A percentile compares a stretch with the other conserved stretches of the same genome.
phyloP scores from a whole-genome alignment of 2,113 vertebrate species.

The Neolamprologus falcicula region DNA sequence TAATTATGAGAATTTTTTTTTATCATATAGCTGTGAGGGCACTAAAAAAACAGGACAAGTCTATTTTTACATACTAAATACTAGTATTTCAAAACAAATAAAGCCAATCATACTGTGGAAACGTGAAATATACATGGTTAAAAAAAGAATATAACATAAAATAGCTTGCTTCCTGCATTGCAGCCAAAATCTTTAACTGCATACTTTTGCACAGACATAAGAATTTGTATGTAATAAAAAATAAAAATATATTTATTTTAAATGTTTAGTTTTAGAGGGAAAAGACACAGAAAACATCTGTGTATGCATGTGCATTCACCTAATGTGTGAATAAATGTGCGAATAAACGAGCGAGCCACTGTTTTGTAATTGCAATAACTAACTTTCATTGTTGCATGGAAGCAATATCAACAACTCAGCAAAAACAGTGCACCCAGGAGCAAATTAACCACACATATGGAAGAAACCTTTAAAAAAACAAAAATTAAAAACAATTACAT shows the following conservation, averaged over 20 bases:
- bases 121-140: not conserved
- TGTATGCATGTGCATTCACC: not conserved
- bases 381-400: conserved; percentile 82
- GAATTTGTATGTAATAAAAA: not conserved
- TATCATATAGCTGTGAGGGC: not conserved
- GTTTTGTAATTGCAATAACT: conserved; percentile 80
- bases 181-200: not conserved
- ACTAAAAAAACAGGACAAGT: not conserved
- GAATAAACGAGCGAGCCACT: conserved; percentile 72
- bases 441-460: conserved; percentile 73
- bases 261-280: not conserved
- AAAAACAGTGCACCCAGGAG: conserved; percentile 85
- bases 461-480: conserved; percentile 63
- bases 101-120: not conserved
- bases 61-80: not conserved
- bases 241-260: not conserved
- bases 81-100: not conserved
- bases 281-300: not conserved
- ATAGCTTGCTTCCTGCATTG: not conserved
- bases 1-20: not conserved
- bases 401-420: conserved; percentile 83
- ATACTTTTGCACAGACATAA: not conserved
- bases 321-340: not conserved
- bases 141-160: not conserved
- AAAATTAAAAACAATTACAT: conserved; percentile 75